Evolutionary conservation across 2,888 invertebrate species (phyloP).

Genomic region (Poecilus cupreus): DNA sequence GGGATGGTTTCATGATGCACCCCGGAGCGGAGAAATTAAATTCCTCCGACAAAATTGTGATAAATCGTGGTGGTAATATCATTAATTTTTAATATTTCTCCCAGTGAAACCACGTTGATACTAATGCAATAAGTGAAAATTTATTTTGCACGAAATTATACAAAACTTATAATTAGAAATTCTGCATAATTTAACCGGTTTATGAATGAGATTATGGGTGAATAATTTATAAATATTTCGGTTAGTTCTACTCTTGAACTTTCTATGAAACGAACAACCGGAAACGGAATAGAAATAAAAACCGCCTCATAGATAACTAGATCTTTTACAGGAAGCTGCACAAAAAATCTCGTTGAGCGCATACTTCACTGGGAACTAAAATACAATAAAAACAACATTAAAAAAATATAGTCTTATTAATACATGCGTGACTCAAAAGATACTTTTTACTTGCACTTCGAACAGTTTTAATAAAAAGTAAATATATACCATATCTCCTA

Average conservation of each 20-base stretch:
- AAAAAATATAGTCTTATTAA: too few relatives aligned
- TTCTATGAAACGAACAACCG: neutral
- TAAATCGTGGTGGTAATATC: slow-evolving; percentile 15
- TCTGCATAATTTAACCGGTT: slow-evolving; percentile 5
- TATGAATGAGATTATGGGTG: neutral
- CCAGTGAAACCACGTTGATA: neutral
- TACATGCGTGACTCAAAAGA: too few relatives aligned
- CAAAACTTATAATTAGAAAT: neutral
- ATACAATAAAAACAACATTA: too few relatives aligned
- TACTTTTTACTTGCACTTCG: too few relatives aligned
- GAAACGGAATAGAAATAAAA: slow-evolving; percentile 21
- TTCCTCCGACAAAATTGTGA: slow-evolving; percentile 1
- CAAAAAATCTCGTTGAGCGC: neutral
- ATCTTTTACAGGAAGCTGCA: slow-evolving; percentile 8
- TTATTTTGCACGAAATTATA: neutral
- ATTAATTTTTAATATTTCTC: slow-evolving; percentile 22
- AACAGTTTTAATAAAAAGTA: too few relatives aligned
- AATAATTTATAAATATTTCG: slow-evolving; percentile 9
- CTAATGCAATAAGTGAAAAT: slow-evolving; percentile 28
- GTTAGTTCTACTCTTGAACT: neutral
- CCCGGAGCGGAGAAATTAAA: neutral
- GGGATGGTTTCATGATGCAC: neutral
- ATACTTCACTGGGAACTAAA: too few relatives aligned
- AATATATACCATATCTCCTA: too few relatives aligned
- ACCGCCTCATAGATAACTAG: slow-evolving; percentile 18